A percentile compares a stretch with the other conserved stretches of the same genome.
Evolutionary conservation across 2,113 vertebrate genomes (phyloP).

Genomic region (Entelurus aequoreus): DNA sequence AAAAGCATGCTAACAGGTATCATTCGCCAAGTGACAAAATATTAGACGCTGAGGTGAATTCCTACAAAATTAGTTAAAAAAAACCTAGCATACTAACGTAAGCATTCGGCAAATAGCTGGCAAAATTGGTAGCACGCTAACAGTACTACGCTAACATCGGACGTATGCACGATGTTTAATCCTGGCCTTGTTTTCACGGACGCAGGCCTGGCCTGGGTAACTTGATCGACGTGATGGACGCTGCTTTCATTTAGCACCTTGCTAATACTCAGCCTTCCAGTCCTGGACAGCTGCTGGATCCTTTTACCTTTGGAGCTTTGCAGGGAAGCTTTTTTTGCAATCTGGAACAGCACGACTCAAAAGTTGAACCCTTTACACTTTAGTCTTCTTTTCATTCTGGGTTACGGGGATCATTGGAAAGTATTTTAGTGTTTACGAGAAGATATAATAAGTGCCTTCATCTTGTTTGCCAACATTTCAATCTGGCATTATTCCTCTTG

Average conservation of each 20-base stretch:
- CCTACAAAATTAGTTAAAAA: too few relatives aligned
- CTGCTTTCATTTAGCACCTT: constrained; percentile 26
- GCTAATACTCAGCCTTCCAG: constrained; percentile 22
- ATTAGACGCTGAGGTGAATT: too few relatives aligned
- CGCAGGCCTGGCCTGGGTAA: constrained; percentile 38
- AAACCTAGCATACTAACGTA: too few relatives aligned
- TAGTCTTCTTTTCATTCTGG: constrained; percentile 32
- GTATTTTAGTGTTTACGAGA: constrained; percentile 33
- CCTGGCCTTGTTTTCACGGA: constrained; percentile 35
- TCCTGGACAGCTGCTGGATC: constrained; percentile 51
- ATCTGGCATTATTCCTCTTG: constrained; percentile 5
- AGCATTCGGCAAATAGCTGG: too few relatives aligned
- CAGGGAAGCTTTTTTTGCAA: constrained; percentile 24
- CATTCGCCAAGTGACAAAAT: too few relatives aligned
- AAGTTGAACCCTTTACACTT: constrained; percentile 9
- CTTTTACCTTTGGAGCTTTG: constrained; percentile 28
- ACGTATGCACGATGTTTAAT: constrained; percentile 32
- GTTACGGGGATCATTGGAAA: constrained; percentile 22
- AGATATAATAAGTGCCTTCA: constrained; percentile 2
- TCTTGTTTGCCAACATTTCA: constrained; percentile 21
- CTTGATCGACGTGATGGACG: constrained; percentile 1
- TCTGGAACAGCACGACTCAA: constrained; percentile 28
- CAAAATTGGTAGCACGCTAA: too few relatives aligned
- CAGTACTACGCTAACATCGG: neutral
- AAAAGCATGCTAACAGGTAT: too few relatives aligned